Evolutionary conservation across 1,140 invertebrate genomes (phyloP).

Genomic region (Leptinotarsa texana): DNA sequence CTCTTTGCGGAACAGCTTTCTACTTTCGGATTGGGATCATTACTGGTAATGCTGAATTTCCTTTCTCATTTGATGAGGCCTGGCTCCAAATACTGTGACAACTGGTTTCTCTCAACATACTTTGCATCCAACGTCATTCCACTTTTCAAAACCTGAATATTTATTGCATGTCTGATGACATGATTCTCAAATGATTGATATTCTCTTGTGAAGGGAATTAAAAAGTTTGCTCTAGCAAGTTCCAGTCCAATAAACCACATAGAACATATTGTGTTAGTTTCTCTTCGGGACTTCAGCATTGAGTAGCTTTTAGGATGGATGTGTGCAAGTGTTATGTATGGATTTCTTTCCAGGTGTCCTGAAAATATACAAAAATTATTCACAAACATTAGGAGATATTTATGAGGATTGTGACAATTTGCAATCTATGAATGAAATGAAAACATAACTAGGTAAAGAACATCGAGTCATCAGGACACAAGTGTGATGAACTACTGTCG

Average conservation of each 20-base stretch:
- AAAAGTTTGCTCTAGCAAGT: constrained; percentile 84
- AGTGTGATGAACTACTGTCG: too few relatives aligned
- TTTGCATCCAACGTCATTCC: constrained; percentile 88
- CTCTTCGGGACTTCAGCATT: constrained; percentile 55
- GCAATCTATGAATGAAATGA: too few relatives aligned
- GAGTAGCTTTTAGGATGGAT: constrained; percentile 89
- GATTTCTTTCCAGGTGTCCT: constrained; percentile 88
- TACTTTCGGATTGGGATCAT: neutral
- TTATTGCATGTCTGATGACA: constrained; percentile 67
- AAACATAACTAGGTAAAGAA: too few relatives aligned
- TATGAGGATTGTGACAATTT: neutral
- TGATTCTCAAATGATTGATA: constrained; percentile 87
- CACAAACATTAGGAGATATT: neutral
- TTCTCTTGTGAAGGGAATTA: constrained; percentile 91
- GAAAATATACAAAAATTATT: constrained; percentile 34
- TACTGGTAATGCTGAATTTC: constrained; percentile 57
- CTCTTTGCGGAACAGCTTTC: constrained; percentile 30
- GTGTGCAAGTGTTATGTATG: constrained; percentile 87
- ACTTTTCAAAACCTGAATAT: constrained; percentile 81
- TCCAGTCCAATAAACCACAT: constrained; percentile 98
- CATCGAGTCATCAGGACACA: too few relatives aligned
- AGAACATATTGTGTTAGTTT: constrained; percentile 61
- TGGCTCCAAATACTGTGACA: constrained; percentile 70
- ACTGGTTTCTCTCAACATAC: constrained; percentile 74
- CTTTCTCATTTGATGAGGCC: constrained; percentile 71